A percentile compares a stretch with the other conserved stretches of the same genome.
Conservation (phyloP, 1,140 invertebrate genomes). For the Tetramorium parvispinum region DNA sequence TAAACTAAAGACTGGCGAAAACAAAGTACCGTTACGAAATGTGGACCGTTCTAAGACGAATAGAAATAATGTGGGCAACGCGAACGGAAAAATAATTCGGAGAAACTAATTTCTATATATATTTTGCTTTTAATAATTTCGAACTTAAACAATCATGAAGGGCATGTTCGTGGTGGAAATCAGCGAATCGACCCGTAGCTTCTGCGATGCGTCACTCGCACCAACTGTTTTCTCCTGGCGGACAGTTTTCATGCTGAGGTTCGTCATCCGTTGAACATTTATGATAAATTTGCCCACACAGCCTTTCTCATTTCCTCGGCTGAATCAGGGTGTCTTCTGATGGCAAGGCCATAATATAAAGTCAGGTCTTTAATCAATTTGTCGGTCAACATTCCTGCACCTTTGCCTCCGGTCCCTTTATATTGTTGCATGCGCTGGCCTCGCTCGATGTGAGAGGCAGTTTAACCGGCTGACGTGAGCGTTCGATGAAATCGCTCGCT, state of each 20-base stretch:
- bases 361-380: neutral
- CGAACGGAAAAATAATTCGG: too few species aligned
- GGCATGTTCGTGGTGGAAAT: neutral
- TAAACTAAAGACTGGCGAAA: too few species aligned
- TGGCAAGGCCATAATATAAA: slow-evolving; percentile 15
- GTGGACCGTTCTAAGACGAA: too few species aligned
- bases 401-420: neutral
- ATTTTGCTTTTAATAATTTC: too few species aligned
- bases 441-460: too few species aligned
- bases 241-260: neutral
- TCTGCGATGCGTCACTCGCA: neutral
- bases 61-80: too few species aligned
- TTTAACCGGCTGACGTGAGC: too few species aligned
- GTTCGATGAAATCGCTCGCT: too few species aligned
- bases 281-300: slow-evolving; percentile 5
- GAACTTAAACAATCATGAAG: too few species aligned
- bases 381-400: neutral
- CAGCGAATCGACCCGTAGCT: neutral
- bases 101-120: too few species aligned
- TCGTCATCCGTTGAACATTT: slow-evolving; percentile 4
- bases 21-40: too few species aligned
- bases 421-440: too few species aligned
- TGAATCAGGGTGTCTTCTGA: neutral
- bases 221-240: neutral
- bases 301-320: neutral